Conservation (phyloP, 2,888 invertebrate genomes). For the Phania funesta region DNA sequence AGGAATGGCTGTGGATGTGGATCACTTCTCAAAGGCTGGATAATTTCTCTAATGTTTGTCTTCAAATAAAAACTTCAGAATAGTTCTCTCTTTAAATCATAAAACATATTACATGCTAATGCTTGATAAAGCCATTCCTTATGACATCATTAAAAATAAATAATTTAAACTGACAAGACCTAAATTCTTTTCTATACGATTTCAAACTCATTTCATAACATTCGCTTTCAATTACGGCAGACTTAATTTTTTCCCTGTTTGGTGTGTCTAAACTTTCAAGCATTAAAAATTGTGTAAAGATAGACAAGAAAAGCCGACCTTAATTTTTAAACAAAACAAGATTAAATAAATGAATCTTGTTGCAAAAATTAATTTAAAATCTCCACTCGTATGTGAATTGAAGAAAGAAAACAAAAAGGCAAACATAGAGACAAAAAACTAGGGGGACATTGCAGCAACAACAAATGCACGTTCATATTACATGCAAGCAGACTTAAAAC, state of each 20-base stretch:
- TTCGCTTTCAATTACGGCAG: constrained; percentile 59
- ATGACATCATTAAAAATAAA: constrained; percentile 43
- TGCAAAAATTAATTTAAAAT: constrained; percentile 51
- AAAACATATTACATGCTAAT: background rate
- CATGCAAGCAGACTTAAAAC: constrained; percentile 36
- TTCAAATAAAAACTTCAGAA: too few relatives aligned
- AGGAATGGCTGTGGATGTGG: too few relatives aligned
- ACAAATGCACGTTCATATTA: constrained; percentile 3
- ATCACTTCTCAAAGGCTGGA: too few relatives aligned
- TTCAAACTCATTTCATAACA: constrained; percentile 42
- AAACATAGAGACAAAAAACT: background rate
- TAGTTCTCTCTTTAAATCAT: background rate
- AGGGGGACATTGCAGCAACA: background rate
- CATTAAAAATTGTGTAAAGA: constrained; percentile 31
- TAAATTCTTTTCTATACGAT: constrained; percentile 10
- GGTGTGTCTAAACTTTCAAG: constrained; percentile 17
- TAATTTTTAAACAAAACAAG: constrained; percentile 50
- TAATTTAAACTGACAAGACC: constrained; percentile 25
- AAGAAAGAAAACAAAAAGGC: background rate
- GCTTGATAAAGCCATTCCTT: background rate
- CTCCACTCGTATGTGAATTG: background rate
- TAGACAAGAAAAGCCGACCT: constrained; percentile 13
- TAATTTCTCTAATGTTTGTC: too few relatives aligned
- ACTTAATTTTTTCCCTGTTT: constrained; percentile 47
- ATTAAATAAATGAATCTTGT: constrained; percentile 55